Conservation (phyloP, 2,888 invertebrate genomes). For the Rapana venosa region DNA sequence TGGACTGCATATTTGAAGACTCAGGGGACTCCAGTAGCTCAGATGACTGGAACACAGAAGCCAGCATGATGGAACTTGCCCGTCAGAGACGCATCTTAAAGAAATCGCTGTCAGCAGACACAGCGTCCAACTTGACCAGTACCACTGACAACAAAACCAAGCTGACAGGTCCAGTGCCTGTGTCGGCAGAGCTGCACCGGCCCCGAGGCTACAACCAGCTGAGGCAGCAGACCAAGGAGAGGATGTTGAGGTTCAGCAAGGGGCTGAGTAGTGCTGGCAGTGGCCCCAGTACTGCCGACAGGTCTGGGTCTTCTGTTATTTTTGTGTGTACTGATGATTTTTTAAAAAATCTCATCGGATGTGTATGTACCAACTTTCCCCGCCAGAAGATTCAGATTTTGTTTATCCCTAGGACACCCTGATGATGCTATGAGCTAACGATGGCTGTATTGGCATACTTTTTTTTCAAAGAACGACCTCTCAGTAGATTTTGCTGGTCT, state of each 20-base stretch:
- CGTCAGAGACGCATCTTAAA: conserved; percentile 40
- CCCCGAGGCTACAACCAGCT: conserved; percentile 69
- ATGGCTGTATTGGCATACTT: too few species aligned
- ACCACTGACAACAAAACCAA: conserved; percentile 44
- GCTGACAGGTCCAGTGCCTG: conserved; percentile 65
- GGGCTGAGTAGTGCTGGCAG: background rate
- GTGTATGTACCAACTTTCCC: too few species aligned
- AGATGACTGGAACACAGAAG: conserved; percentile 61
- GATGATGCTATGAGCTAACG: too few species aligned
- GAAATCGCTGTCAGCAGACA: conserved; percentile 32
- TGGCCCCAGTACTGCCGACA: conserved; percentile 56
- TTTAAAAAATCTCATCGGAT: too few species aligned
- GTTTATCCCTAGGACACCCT: too few species aligned
- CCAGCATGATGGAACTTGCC: conserved; percentile 58
- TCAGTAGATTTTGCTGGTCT: too few species aligned
- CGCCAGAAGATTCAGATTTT: too few species aligned
- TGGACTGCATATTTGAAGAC: conserved; percentile 43
- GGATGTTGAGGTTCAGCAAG: conserved; percentile 61
- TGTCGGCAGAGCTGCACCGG: conserved; percentile 67
- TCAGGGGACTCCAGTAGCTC: conserved; percentile 51
- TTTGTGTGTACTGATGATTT: too few species aligned
- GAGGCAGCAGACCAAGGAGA: conserved; percentile 65
- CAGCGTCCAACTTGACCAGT: conserved; percentile 16
- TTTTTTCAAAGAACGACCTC: too few species aligned
- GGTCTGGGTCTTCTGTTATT: conserved; percentile 48